Evolutionary conservation across 2,797 vertebrate genomes (phyloP).

Genomic region (Anguilla marmorata): DNA sequence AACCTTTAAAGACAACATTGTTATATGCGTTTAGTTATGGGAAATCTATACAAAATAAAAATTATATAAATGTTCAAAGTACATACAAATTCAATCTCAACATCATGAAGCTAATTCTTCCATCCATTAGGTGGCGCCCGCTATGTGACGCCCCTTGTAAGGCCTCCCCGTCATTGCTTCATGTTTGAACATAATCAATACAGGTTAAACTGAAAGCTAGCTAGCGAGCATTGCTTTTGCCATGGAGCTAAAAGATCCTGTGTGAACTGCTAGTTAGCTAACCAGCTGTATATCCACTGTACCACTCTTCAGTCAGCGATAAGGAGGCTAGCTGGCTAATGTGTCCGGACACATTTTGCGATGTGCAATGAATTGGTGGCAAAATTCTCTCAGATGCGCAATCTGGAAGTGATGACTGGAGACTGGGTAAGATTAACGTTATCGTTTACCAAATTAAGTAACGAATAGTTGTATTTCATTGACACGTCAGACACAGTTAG

Average conservation of each 20-base stretch:
- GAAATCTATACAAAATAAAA: not conserved
- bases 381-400: not conserved
- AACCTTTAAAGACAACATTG: not conserved
- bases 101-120: not conserved
- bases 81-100: not conserved
- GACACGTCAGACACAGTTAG: not conserved
- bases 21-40: not conserved
- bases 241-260: not conserved
- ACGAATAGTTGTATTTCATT: not conserved
- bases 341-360: not conserved
- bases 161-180: not conserved
- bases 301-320: not conserved
- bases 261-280: not conserved
- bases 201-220: not conserved
- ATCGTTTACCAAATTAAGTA: not conserved
- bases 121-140: not conserved
- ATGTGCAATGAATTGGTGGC: slow-evolving; percentile 1
- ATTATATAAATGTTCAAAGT: not conserved
- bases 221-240: not conserved
- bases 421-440: not conserved
- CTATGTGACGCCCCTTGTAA: not conserved
- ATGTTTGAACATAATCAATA: not conserved
- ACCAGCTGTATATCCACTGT: not conserved
- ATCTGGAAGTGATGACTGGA: slow-evolving; percentile 8
- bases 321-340: not conserved